Conservation (phyloP, 1,140 invertebrate genomes). For the Zaprionus kolodkinae region DNA sequence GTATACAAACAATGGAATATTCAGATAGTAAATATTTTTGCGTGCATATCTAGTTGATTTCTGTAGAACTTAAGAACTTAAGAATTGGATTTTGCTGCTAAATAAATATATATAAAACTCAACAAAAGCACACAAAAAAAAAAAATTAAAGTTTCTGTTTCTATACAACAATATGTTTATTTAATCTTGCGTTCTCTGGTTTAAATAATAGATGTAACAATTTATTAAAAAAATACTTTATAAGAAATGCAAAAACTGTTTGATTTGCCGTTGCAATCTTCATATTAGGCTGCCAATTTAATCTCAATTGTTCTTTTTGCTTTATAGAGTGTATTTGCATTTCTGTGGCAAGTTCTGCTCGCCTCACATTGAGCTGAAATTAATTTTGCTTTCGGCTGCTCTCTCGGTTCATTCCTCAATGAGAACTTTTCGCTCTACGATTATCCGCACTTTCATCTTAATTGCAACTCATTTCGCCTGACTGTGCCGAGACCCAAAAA, state of each 20-base stretch:
- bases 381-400: neutral
- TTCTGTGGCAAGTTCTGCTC: neutral
- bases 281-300: neutral
- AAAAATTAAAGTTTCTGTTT: neutral
- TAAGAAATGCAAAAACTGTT: neutral
- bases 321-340: conserved; percentile 2
- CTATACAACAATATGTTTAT: neutral
- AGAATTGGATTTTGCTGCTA: too few species aligned
- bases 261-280: neutral
- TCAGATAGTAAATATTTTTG: neutral
- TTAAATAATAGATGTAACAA: too few species aligned
- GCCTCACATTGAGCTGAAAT: neutral
- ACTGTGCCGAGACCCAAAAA: conserved; percentile 17
- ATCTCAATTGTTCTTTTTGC: neutral
- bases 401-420: neutral
- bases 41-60: neutral
- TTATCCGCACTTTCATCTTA: conserved; percentile 23
- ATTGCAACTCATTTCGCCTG: conserved; percentile 35
- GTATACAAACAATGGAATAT: neutral
- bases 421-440: neutral
- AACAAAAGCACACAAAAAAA: too few species aligned
- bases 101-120: too few species aligned
- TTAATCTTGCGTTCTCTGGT: too few species aligned
- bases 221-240: neutral
- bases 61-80: neutral